Evolutionary conservation across 2,797 vertebrate species (phyloP), one percentile per base, ranked within the genome.

Genomic region (Clarias platycephalus): DNA sequence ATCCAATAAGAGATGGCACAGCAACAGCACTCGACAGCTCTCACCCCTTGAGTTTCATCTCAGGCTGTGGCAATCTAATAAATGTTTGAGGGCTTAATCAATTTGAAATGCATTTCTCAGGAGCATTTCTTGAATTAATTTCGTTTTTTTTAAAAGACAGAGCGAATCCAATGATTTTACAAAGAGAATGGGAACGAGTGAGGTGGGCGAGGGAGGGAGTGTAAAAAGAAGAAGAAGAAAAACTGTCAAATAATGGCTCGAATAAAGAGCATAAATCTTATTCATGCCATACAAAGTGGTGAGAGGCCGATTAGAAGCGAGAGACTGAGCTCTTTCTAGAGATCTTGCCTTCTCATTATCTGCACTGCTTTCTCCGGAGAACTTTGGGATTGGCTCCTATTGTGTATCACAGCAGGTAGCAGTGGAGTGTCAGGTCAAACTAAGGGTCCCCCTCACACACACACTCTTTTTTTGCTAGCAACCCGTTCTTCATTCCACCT

Each of bases 391-490:
- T 91, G 92, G 92, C 90, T 85, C 89, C 85, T 89, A 94, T 96
- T 96, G 95, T 96, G 91, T 80, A 28, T 88, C 96, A 91, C 96
- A 96, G 95, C 95, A 96, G 95, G 96, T 95, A 94, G 93, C 93
- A 64, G 78, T 84, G 91, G 93, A 95, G 90, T 93, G 93, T 93
- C 91, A 93, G 94, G 94, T 95, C 95, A 95, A 92, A 93, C 92
- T 89, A 7, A 79, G 91, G 90, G 90, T 79, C 91, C 87, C 78
- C 84, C 20, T 13, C 31, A 12, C 5, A 68, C n/a, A 68, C n/a
- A 7, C 40, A 8, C 34, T 37, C 49, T 13, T 4, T 12, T 37
- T 31, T 66, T 44, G 84, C 86, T 81, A 76, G 79, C 86, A 82
- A 86, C 85, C 86, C 79, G 88, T 67, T 79, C 55, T 79, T 34